Base-by-base conservation (phyloP, 2,888 invertebrate species). In the Oithona nana region DNA sequence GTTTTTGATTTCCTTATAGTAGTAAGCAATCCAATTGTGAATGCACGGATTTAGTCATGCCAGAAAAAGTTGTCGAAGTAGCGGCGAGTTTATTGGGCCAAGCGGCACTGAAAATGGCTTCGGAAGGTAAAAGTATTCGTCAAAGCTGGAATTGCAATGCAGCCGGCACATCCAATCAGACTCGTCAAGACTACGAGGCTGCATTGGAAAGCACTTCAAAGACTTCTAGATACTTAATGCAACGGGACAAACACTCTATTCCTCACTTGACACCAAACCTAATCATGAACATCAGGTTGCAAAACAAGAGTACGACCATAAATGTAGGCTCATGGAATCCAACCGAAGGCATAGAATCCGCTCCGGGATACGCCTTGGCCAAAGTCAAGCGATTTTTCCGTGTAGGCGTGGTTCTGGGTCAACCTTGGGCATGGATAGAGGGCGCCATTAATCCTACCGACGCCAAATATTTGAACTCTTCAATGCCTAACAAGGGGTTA, bases 361-460 rank as follows among this genome's bases (percentile, higher is more conserved):
- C 54, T 24, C 24, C 26, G 11, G 54, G 54, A 24, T 54, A 54
- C 26, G 2, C 2, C 16, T 16, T 24, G 26, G 24, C 13, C 2
- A 26, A 59, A 49, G 50, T 59, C 22, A 48, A 59, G 11, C 3
- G 4, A 11, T 39, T 28, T 26, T 59, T 59, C 24, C 8, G 28
- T 11, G 49, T 59, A 1, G 62, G 62, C n/a, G 16, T 62, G 22
- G 62, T 62, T 8, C 3, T 62, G 22, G 62, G 62, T n/a, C 16
- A 29, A 22, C 62, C 62, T 26, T 62, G 62, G 62, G 62, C 62
- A n/a, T 62, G 29, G 29, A 30, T 62, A 16, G 39, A 31, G 22
- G 29, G 24, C 16, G 20, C 29, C 11, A 16, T 28, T 3, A 22
- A 54, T 61, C 54, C 54, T 3, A 26, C 4, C 26, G 26, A 49